Conservation (phyloP, 2,888 invertebrate species). For the Sialis fuliginosa region DNA sequence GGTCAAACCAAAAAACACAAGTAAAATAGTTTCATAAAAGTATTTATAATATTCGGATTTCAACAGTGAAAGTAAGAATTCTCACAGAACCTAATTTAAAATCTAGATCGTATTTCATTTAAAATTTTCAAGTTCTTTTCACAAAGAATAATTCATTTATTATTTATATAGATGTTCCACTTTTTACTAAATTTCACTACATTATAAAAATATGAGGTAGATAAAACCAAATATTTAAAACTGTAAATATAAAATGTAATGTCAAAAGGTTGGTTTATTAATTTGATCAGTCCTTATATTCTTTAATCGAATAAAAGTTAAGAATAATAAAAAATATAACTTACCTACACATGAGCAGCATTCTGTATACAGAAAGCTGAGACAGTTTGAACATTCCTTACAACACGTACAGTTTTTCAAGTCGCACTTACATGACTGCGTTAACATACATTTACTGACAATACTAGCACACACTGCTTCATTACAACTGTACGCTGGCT, state of each 20-base stretch:
- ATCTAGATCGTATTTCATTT: no score
- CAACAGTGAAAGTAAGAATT: no score
- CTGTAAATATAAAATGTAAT: background rate
- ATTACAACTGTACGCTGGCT: slow-evolving; percentile 45
- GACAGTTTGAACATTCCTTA: slow-evolving; percentile 80
- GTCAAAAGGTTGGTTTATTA: background rate
- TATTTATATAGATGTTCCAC: no score
- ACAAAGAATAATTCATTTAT: no score
- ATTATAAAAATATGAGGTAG: background rate
- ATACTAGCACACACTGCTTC: slow-evolving; percentile 91
- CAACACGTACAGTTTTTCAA: slow-evolving; percentile 86
- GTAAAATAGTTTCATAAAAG: no score
- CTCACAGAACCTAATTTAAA: no score
- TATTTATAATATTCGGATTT: no score
- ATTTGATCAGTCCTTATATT: no score
- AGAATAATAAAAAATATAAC: slow-evolving; percentile 20
- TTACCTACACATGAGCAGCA: slow-evolving; percentile 96
- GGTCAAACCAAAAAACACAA: no score
- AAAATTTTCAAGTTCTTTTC: no score
- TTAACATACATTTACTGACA: slow-evolving; percentile 91
- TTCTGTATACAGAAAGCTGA: slow-evolving; percentile 76
- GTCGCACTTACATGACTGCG: slow-evolving; percentile 92
- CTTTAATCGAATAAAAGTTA: background rate
- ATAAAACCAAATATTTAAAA: background rate
- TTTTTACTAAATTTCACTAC: no score